Evolutionary conservation across 2,888 invertebrate species (phyloP).

Genomic region (Lasioglossum villosulum): DNA sequence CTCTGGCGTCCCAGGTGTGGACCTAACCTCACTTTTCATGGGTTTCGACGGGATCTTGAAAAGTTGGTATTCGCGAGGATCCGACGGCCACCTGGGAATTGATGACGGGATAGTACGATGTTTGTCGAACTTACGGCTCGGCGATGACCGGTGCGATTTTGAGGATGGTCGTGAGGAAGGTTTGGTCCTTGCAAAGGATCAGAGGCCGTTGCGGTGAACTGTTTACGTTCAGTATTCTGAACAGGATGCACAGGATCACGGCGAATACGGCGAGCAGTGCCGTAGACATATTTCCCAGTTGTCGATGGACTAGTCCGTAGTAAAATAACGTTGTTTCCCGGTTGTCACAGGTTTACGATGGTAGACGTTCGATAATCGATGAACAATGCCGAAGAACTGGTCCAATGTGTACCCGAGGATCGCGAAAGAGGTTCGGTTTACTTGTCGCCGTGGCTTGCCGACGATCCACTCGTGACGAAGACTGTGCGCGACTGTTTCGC

Average conservation of each 20-base stretch:
- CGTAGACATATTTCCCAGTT: constrained; percentile 89
- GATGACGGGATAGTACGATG: not conserved
- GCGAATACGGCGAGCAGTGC: constrained; percentile 92
- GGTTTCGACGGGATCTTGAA: not conserved
- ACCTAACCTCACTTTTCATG: constrained; percentile 65
- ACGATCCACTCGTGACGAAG: constrained; percentile 25
- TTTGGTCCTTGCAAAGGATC: constrained; percentile 91
- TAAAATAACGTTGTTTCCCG: not conserved
- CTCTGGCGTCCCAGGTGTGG: constrained; percentile 26
- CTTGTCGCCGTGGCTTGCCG: constrained; percentile 1
- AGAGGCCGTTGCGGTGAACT: constrained; percentile 92
- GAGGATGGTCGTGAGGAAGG: constrained; percentile 91
- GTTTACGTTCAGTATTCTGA: constrained; percentile 93
- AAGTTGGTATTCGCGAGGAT: not conserved
- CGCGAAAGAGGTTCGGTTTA: not conserved
- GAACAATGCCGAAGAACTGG: not conserved
- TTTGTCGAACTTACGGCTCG: constrained; percentile 91
- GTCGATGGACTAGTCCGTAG: not conserved
- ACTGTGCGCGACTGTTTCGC: constrained; percentile 37
- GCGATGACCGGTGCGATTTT: constrained; percentile 92
- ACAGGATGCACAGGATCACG: constrained; percentile 92
- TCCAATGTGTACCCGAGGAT: not conserved
- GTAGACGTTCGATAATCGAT: not conserved
- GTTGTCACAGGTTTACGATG: not conserved
- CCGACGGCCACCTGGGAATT: not conserved